Evolutionary conservation across 2,797 vertebrate genomes (phyloP), one percentile per base, ranked within the genome.

Genomic region (Molossus molossus): DNA sequence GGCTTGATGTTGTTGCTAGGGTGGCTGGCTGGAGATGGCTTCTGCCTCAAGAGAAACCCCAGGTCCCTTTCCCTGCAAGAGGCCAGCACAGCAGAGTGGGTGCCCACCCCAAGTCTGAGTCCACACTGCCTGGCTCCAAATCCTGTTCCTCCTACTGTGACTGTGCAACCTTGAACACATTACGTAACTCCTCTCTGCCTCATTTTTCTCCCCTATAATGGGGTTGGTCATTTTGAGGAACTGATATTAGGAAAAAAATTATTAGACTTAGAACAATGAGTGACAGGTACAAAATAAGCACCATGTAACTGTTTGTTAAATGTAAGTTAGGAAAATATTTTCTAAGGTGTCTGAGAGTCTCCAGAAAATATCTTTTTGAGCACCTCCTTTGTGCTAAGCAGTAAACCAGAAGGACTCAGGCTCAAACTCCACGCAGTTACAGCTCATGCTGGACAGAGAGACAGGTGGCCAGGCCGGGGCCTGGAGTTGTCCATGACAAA

Each of bases 81-180:
- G 4, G 27, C 25, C 18, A 58, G 25, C 12, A 12, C 53, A 50
- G 67, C 1, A 0, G 4, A 18, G 0, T 27, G 15, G 18, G 2
- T 0, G 12, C 65, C 60, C 11, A 18, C 2, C 1, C 8, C 0
- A 0, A 45, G 14, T n/a, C 25, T 69, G 58, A 73, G 40, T 77
- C 45, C 37, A 6, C 10, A 8, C 6, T 21, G 14, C 23, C 55
- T 8, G 21, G 50, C 23, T 79, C 84, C 65, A 4, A 4, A 37
- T 12, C 60, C 33, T 60, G 17, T 17, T 45, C n/a, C 69, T 48
- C 3, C 45, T 45, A 1, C 80, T 37, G 23, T 73, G 45, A 27
- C 13, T 83, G n/a, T 86, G 15, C 45, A 55, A 57, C 9, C 45
- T 29, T 20, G 2, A 20, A 1, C 9, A 76, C 20, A 65, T 53